Percentiles rank a stretch among this genome's conserved stretches.
phyloP scores from a whole-genome alignment of 2,797 vertebrate genomes.

The Myripristis murdjan region DNA sequence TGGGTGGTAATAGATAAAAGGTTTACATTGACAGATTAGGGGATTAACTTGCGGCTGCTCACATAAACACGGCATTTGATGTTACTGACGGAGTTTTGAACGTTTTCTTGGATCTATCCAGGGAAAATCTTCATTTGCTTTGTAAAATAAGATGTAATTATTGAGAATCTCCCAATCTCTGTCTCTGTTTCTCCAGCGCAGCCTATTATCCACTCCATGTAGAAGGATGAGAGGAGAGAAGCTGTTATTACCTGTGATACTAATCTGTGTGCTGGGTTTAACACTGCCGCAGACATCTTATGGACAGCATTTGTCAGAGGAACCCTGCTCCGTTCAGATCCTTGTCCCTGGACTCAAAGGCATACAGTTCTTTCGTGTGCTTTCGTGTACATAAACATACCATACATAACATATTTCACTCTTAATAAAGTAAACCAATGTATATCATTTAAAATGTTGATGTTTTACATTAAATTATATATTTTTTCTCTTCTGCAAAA shows the following conservation, averaged over 20 bases:
- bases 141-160: background rate
- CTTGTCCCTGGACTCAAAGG: slow-evolving; percentile 99
- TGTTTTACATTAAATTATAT: too few relatives aligned
- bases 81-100: background rate
- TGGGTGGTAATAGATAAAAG: background rate
- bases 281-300: slow-evolving; percentile 81
- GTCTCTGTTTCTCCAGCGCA: slow-evolving; percentile 39
- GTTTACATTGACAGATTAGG: background rate
- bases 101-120: background rate
- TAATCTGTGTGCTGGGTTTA: slow-evolving; percentile 88
- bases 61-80: background rate
- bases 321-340: slow-evolving; percentile 96
- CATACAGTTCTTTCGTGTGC: slow-evolving; percentile 59
- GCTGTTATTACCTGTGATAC: slow-evolving; percentile 78
- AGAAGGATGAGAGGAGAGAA: slow-evolving; percentile 89
- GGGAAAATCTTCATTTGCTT: background rate
- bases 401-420: background rate
- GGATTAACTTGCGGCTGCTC: background rate
- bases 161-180: slow-evolving; percentile 1
- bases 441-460: too few relatives aligned
- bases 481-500: slow-evolving; percentile 63
- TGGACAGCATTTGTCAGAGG: slow-evolving; percentile 91
- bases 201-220: slow-evolving; percentile 34
- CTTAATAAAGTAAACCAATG: too few relatives aligned
- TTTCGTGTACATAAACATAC: background rate